Evolutionary conservation across 2,797 vertebrate species (phyloP).

Genomic region (Malurus splendens): DNA sequence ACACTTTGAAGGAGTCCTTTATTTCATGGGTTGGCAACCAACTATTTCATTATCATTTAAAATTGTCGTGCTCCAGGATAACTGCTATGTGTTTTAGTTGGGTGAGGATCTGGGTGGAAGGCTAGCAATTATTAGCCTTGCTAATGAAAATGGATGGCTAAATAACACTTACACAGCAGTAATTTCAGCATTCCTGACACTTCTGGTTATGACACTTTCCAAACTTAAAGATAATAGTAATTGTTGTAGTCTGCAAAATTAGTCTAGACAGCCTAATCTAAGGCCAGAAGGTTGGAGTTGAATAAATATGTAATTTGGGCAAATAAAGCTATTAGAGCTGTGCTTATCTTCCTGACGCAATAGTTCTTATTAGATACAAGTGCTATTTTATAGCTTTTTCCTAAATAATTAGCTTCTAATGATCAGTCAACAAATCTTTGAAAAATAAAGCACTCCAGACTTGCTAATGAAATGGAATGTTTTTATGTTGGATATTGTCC

Average conservation of each 20-base stretch:
- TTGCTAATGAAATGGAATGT: not conserved
- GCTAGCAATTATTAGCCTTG: not conserved
- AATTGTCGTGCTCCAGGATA: not conserved
- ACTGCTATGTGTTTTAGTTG: not conserved
- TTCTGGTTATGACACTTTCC: not conserved
- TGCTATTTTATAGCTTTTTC: constrained; percentile 14
- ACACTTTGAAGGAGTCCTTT: not conserved
- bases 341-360: not conserved
- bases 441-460: not conserved
- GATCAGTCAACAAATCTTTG: not conserved
- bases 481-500: not conserved
- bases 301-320: constrained; percentile 8
- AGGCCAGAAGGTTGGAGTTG: constrained; percentile 15
- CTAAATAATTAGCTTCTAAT: constrained; percentile 39
- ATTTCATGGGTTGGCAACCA: not conserved
- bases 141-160: constrained; percentile 1
- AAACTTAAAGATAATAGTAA: not conserved
- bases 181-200: not conserved
- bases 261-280: constrained; percentile 33
- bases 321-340: not conserved
- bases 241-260: not conserved
- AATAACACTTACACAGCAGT: not conserved
- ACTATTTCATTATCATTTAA: not conserved
- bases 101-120: not conserved
- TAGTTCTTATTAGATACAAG: constrained; percentile 1